phyloP scores from a whole-genome alignment of 1,140 invertebrate species.

The Sitodiplosis mosellana region DNA sequence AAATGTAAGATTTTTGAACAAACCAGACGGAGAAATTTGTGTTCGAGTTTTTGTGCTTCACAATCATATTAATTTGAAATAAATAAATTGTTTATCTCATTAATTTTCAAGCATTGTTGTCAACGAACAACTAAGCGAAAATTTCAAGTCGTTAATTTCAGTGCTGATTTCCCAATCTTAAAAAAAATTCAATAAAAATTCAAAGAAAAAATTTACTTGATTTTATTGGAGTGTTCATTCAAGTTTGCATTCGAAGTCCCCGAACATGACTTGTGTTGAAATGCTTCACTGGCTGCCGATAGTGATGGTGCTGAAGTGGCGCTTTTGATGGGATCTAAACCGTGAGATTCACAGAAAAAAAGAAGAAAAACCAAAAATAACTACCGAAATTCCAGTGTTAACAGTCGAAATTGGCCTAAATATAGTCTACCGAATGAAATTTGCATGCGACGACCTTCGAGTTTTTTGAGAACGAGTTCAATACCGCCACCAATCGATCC shows the following conservation, averaged over 20 bases:
- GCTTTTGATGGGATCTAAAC: background rate
- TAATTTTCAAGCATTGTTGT: no score
- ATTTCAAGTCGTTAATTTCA: no score
- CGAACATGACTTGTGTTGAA: background rate
- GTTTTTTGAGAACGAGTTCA: constrained; percentile 24
- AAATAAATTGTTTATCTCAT: no score
- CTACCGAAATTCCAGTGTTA: no score
- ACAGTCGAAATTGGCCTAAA: background rate
- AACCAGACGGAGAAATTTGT: no score
- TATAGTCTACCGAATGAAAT: background rate
- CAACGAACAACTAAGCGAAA: no score
- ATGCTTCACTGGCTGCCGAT: background rate
- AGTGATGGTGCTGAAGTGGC: background rate
- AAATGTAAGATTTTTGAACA: no score
- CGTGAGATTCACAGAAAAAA: no score
- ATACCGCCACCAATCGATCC: constrained; percentile 23
- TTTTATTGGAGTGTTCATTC: background rate
- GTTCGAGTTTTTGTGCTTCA: no score
- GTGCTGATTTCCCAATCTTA: no score
- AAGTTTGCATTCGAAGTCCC: background rate
- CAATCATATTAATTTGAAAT: no score
- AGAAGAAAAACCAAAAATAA: no score
- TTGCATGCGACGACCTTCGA: constrained; percentile 21
- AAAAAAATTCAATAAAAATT: background rate
- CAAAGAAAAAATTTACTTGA: background rate